Evolutionary conservation across 30 jellyfish, hydroid and myxozoan species (phyloP), one percentile per base, ranked within the genome.

Genomic region (Aurelia coerulea): DNA sequence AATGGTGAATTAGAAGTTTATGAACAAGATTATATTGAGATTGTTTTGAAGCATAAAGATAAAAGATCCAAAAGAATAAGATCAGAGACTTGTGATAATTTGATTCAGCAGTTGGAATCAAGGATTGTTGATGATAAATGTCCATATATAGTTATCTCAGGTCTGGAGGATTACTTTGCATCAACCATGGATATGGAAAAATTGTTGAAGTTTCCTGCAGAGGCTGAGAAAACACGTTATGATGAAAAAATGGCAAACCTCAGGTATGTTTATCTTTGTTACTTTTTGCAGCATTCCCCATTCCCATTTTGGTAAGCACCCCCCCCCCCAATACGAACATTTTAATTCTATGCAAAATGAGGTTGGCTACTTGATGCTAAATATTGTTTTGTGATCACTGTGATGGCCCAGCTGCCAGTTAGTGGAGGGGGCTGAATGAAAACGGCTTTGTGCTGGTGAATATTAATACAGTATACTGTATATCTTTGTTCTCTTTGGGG

Each of bases 161-260:
- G 99, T 2, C 41, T 89, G 18, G 99, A 95, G 56, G 99, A 95
- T 5, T 90, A 84, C 80, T 95, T 95, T 70, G 74, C 96, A 10
- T 84, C 95, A 4, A 73, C 88, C 17, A 76, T 66, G 75, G 92
- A 90, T 52, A 78, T 84, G 73, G 96, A 85, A 56, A 85, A 90
- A 37, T 56, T 95, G 64, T 18, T 90, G 41, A 79, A 85, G 63
- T 56, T 72, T 15, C 73, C 95, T 7, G 72, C 92, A 19, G 84
- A 91, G 23, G 51, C 76, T 13, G 97, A 85, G 63, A 78, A 74
- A 78, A 84, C 83, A 35, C 68, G 68, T 19, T 90, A 90, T 80
- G 96, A 95, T 37, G 90, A 86, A 69, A 87, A 69, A 72, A 78
- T 90, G 65, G 84, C 85, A 18, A 75, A 85, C 46, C 64, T 95